Evolutionary conservation across 2,113 vertebrate species (phyloP).

Genomic region (Mirza zaza): DNA sequence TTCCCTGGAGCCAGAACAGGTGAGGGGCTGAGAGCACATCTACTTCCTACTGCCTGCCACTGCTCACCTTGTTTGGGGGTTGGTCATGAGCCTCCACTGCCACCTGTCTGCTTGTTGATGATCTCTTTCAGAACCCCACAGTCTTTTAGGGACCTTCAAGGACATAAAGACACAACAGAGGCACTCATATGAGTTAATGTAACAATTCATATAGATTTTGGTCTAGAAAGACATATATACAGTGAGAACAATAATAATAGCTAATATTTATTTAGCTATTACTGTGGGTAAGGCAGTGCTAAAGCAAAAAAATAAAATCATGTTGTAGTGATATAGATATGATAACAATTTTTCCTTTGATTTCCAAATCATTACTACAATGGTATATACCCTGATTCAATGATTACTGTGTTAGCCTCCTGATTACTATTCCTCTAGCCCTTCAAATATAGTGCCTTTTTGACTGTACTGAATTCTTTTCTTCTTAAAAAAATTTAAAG

Average conservation of each 20-base stretch:
- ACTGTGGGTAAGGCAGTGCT: background rate
- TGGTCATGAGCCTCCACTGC: background rate
- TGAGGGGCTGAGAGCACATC: background rate
- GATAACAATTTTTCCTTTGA: background rate
- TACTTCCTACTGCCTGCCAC: background rate
- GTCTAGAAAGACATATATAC: background rate
- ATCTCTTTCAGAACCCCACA: background rate
- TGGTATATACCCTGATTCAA: background rate
- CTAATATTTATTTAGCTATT: background rate
- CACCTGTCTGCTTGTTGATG: background rate
- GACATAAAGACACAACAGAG: background rate
- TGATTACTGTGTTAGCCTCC: background rate
- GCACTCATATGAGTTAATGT: background rate
- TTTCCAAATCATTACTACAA: background rate
- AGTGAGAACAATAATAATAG: background rate
- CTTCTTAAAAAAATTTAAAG: background rate
- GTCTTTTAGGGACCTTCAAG: background rate
- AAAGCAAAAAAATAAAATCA: background rate
- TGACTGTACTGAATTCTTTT: background rate
- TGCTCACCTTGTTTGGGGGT: background rate
- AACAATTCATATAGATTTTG: background rate
- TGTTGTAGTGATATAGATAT: background rate
- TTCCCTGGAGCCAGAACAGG: background rate
- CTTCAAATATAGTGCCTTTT: background rate
- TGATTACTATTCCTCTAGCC: background rate